These are phyloP conservation scores for Pocillopora meandrina DNA, from an alignment of 92 coral and sea anemone genomes.

Conservation along the genomic window DNA sequence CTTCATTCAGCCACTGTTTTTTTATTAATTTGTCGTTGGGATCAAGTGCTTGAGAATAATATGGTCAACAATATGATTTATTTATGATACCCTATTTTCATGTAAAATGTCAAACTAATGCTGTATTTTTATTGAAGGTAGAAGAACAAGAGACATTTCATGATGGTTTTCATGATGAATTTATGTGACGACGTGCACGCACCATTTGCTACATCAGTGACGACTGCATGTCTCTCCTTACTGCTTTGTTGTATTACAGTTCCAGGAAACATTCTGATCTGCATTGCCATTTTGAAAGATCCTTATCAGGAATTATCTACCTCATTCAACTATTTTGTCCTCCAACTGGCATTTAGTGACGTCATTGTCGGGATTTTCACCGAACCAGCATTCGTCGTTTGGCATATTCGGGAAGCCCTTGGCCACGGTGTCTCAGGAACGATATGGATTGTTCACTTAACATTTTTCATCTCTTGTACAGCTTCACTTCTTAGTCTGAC, in stretches of 20 bases:
- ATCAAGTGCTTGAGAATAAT: too few species aligned
- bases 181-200: slow-evolving; percentile 67
- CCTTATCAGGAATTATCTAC: slow-evolving; percentile 77
- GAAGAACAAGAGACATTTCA: not conserved
- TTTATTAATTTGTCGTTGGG: too few species aligned
- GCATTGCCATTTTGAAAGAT: slow-evolving; percentile 78
- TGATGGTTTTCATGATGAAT: slow-evolving; percentile 60
- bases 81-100: too few species aligned
- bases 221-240: slow-evolving; percentile 66
- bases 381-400: slow-evolving; percentile 82
- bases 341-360: slow-evolving; percentile 87
- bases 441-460: slow-evolving; percentile 70
- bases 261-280: slow-evolving; percentile 82
- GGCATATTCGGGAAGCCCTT: slow-evolving; percentile 79
- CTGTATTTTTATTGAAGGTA: not conserved
- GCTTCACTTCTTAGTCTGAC: slow-evolving; percentile 85
- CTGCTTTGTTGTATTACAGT: slow-evolving; percentile 74
- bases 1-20: too few species aligned
- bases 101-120: too few species aligned
- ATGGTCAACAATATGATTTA: too few species aligned
- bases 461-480: slow-evolving; percentile 74
- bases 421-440: slow-evolving; percentile 51
- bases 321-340: slow-evolving; percentile 88
- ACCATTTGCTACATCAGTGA: slow-evolving; percentile 70
- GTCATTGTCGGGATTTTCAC: slow-evolving; percentile 73